Conservation (phyloP, 2,888 invertebrate species). For the Smittia aterrima region DNA sequence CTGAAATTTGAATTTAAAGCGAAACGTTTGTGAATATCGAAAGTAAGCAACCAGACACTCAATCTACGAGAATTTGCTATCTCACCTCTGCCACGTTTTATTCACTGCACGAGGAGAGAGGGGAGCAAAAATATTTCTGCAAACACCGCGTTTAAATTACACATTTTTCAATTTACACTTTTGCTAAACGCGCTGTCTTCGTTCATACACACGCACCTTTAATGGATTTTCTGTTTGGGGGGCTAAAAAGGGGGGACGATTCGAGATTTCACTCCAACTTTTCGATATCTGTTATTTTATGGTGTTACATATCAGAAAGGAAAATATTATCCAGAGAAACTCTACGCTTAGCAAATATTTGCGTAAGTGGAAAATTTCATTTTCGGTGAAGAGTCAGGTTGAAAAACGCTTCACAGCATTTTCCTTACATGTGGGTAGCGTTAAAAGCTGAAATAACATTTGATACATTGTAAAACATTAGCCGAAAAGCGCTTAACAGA, state of each 20-base stretch:
- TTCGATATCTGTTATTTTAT: conserved; percentile 12
- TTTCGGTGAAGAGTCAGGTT: background rate
- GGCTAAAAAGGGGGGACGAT: background rate
- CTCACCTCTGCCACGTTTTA: conserved; percentile 22
- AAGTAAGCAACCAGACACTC: conserved; percentile 1
- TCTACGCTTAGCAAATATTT: conserved; percentile 2
- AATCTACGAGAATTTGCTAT: conserved; percentile 3
- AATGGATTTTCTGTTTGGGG: conserved; percentile 5
- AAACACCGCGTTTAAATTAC: conserved; percentile 26
- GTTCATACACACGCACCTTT: conserved; percentile 9
- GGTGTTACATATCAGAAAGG: conserved; percentile 1
- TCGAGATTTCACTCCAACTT: conserved; percentile 2
- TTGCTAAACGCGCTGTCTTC: background rate
- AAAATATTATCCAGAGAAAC: background rate
- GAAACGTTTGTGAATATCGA: background rate
- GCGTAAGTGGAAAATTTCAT: conserved; percentile 12
- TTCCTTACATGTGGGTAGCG: background rate
- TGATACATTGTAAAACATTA: conserved; percentile 4
- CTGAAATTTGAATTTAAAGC: conserved; percentile 5
- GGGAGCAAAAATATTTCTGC: background rate
- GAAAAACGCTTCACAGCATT: background rate
- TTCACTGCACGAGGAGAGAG: conserved; percentile 3
- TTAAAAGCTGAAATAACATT: conserved; percentile 26
- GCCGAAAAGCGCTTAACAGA: conserved; percentile 15
- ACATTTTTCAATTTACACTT: conserved; percentile 30